Evolutionary conservation across 2,797 vertebrate genomes (phyloP), one percentile per base, ranked within the genome.

Genomic region (Lithobates pipiens): DNA sequence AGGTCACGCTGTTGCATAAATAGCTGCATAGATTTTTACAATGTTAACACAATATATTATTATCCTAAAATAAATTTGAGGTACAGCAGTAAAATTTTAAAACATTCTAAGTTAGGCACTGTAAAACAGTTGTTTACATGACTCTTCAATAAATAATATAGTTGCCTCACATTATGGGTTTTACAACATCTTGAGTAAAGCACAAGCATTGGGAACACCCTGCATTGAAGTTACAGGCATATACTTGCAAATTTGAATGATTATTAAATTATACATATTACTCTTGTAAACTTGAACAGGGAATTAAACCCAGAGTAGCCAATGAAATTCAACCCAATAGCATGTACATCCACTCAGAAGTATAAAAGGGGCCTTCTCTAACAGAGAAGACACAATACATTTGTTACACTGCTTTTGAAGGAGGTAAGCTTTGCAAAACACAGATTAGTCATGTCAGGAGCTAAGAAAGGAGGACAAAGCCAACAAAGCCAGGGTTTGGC

Each of bases 221-320:
- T 42, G 32, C 15, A 16, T 68, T 76, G 21, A 68, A 61, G n/a
- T 16, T 11, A 69, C 44, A 25, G 29, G 27, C n/a, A 27, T 50
- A 23, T 54, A 74, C 23, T n/a, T 36, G 50, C 42, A 74, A 67
- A 13, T 21, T 9, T 8, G 42, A 75, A 54, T 75, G 13, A 36
- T 39, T 68, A 23, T 71, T 65, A 80, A 74, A 75, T 85, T 85
- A 79, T 79, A 85, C n/a, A 67, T 10, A 44, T 73, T 85, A 32
- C 23, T 57, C 29, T 77, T 68, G 57, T 83, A 76, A 80, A 71
- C 8, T 10, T 54, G 16, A 10, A 5, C 9, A 54, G 25, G 6
- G 23, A 6, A 80, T 71, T 36, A 25, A 73, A 39, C 10, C 9
- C 7, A 36, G 23, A 18, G 9, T 10, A 71, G 42, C 82, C 82